A percentile compares a stretch with the other conserved stretches of the same genome.
phyloP scores from a whole-genome alignment of 2,797 vertebrate genomes.

The Eospalax fontanierii region DNA sequence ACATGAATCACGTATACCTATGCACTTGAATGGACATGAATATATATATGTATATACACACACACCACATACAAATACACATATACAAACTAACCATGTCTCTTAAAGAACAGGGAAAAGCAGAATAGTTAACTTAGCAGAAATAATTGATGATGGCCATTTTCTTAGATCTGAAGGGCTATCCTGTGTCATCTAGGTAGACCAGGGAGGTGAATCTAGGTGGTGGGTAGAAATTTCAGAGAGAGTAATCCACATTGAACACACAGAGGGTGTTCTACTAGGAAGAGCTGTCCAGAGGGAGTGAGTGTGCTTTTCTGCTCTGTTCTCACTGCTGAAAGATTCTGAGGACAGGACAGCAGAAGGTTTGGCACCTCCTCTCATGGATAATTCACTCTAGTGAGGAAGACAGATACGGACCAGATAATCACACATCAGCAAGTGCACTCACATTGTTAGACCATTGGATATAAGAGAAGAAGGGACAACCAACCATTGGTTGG shows the following conservation, averaged over 20 bases:
- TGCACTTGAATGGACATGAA: background rate
- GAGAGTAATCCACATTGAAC: background rate
- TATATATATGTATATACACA: background rate
- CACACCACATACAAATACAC: background rate
- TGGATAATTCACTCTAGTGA: background rate
- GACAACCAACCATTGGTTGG: background rate
- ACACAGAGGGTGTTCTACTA: conserved; percentile 4
- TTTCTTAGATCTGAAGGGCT: background rate
- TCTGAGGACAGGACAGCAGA: conserved; percentile 30
- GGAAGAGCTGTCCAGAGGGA: background rate
- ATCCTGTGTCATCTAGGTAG: background rate
- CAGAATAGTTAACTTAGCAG: background rate
- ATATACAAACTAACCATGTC: background rate
- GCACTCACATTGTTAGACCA: background rate
- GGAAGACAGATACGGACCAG: background rate
- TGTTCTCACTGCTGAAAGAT: background rate
- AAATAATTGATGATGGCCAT: background rate
- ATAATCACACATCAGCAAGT: background rate
- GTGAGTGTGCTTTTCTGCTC: background rate
- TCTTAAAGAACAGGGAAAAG: background rate
- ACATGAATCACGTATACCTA: no score
- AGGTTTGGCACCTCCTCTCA: background rate
- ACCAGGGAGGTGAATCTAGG: background rate
- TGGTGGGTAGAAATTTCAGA: background rate
- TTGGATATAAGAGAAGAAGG: background rate